Conservation (phyloP, 2,113 vertebrate species). For the Onychostruthus taczanowskii region DNA sequence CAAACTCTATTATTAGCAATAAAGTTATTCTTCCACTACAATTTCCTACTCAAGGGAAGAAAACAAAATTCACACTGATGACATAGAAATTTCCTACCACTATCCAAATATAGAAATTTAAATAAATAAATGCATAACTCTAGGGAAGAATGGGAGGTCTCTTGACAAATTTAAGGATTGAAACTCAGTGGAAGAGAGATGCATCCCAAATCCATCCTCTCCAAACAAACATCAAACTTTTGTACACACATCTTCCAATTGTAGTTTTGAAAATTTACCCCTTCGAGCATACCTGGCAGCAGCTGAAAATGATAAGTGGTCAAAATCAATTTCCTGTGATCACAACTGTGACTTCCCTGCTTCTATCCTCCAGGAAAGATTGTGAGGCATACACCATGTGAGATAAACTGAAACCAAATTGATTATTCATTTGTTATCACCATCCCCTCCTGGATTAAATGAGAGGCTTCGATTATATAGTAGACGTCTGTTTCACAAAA, state of each 20-base stretch:
- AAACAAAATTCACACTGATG: neutral
- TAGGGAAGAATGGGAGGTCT: neutral
- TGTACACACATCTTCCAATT: neutral
- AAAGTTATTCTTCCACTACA: neutral
- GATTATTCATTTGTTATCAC: constrained; percentile 41
- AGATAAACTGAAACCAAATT: neutral
- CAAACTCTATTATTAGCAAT: neutral
- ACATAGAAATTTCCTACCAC: neutral
- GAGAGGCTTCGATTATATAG: neutral
- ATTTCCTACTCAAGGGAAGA: neutral
- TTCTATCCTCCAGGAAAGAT: neutral
- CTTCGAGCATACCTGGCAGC: neutral
- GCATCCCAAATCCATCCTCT: neutral
- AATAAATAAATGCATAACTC: neutral
- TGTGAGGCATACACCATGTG: neutral
- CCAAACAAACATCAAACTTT: neutral
- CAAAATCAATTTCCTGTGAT: constrained; percentile 16
- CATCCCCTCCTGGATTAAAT: neutral
- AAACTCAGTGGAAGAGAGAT: neutral
- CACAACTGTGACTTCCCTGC: neutral
- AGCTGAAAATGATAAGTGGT: neutral
- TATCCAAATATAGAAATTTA: neutral
- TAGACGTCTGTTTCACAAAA: neutral
- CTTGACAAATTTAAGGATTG: neutral
- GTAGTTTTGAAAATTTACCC: neutral